phyloP scores from a whole-genome alignment of 2,797 vertebrate species.

The Poecilia picta region DNA sequence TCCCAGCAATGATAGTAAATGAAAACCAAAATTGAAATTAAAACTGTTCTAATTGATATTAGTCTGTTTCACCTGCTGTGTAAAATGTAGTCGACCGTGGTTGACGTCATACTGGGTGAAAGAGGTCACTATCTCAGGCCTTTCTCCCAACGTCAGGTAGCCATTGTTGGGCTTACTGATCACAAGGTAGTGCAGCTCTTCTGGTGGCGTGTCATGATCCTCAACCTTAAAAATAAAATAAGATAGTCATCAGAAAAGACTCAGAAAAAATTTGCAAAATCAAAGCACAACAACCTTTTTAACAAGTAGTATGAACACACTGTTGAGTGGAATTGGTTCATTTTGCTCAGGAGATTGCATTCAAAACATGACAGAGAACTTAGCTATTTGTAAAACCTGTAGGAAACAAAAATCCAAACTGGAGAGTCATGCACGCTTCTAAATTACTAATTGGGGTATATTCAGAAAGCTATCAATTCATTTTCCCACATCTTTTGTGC shows the following conservation, averaged over 20 bases:
- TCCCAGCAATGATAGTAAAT: background rate
- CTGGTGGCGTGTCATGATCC: conserved; percentile 87
- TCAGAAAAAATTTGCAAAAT: background rate
- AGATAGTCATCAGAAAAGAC: background rate
- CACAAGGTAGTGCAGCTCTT: conserved; percentile 86
- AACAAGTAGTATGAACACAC: too few species aligned
- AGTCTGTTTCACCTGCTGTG: conserved; percentile 77
- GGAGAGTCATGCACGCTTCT: too few species aligned
- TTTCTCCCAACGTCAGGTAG: conserved; percentile 83
- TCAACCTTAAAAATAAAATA: conserved; percentile 71
- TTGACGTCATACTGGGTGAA: conserved; percentile 92
- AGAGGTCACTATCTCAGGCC: conserved; percentile 78
- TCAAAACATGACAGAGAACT: background rate
- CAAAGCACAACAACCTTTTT: background rate
- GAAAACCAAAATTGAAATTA: background rate
- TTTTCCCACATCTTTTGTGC: background rate
- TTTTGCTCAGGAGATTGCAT: background rate
- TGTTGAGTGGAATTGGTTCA: background rate
- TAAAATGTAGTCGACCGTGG: conserved; percentile 84
- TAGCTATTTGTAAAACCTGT: background rate
- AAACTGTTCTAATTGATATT: too few species aligned
- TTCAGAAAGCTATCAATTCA: background rate
- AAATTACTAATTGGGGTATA: background rate
- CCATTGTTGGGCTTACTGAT: conserved; percentile 88
- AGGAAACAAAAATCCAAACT: background rate